A percentile compares a stretch with the other conserved stretches of the same genome.
These are phyloP conservation scores for Leptarthrus brevirostris DNA, from an alignment of 2,888 invertebrate genomes.

Conservation along the genomic window DNA sequence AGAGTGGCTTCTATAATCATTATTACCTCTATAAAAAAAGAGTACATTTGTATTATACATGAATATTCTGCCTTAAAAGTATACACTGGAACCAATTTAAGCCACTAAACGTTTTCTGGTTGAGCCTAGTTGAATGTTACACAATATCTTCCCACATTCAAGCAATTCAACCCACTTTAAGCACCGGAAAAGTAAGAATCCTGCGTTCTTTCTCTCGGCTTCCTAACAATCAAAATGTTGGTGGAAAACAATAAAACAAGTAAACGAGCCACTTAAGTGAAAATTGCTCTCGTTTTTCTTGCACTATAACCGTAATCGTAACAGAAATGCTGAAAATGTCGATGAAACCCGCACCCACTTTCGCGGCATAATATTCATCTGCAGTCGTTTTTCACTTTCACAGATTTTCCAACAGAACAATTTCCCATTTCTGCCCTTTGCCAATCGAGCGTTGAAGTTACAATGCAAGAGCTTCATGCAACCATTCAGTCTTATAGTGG, in stretches of 20 bases:
- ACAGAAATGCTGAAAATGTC: constrained; percentile 32
- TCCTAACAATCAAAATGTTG: constrained; percentile 4
- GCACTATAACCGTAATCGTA: constrained; percentile 36
- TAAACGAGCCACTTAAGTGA: constrained; percentile 52
- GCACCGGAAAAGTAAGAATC: neutral
- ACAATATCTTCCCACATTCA: neutral
- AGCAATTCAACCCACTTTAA: no score
- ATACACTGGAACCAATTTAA: no score
- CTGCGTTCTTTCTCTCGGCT: neutral
- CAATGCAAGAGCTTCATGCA: constrained; percentile 38
- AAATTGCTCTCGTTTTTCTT: constrained; percentile 52
- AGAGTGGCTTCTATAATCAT: no score
- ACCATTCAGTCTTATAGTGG: constrained; percentile 21
- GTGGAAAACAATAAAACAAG: constrained; percentile 49
- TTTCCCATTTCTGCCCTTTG: constrained; percentile 26
- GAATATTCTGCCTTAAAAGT: no score
- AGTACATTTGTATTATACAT: no score
- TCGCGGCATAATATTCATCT: constrained; percentile 40
- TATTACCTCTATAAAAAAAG: no score
- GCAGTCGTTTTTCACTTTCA: constrained; percentile 46
- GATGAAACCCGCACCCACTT: constrained; percentile 11
- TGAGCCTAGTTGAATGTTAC: neutral
- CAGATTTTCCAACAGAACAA: constrained; percentile 17
- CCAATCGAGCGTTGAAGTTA: constrained; percentile 36
- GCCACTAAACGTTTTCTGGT: no score